Base-by-base conservation (phyloP, 35 echinoderm and acorn worm genomes). In the Diadema setosum region DNA sequence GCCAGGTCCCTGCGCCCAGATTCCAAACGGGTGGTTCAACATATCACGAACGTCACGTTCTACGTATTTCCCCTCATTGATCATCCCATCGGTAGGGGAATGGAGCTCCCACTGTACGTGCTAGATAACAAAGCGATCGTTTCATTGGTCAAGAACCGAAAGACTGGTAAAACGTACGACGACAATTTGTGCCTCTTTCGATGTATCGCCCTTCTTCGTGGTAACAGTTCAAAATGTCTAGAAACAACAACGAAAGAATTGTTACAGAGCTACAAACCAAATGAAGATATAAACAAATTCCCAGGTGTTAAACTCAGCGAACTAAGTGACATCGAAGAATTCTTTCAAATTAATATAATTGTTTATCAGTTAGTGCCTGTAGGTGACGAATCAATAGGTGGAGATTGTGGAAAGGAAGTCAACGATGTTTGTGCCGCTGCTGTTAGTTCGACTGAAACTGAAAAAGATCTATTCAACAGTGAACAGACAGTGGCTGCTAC, bases 161-260 rank as follows among this genome's bases (percentile, higher is more conserved):
- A 43, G 42, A 59, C 24, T 45, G 73, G 87, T 6, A 17, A 35
- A 9, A 3, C 25, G 14, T 90, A 64, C 56, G 46, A 81, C 0
- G 85, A 89, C 31, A 46, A 82, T 44, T 20, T 82, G 39, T 90
- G 87, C n/a, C 58, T 90, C 31, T 90, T 82, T 49, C 29, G 43
- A 21, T 91, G 89, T 74, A 34, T 91, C 8, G 64, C 32, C 4
- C 26, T 91, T 5, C 25, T 36, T 40, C 30, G 45, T 61, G 76
- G 76, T 6, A 29, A 43, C 18, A 35, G 18, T 26, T 18, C 29
- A 5, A 3, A 58, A 14, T 0, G 30, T 40, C 40, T 82, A 15
- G 78, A 58, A 55, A 45, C 17, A 1, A 74, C 35, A 3, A 37
- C 65, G 1, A 83, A 84, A 6, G 30, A 84, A 9, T 39, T 84